Percentiles rank a stretch among this genome's conserved stretches.
Conservation (phyloP, 2,797 vertebrate species). For the Notamacropus eugenii region DNA sequence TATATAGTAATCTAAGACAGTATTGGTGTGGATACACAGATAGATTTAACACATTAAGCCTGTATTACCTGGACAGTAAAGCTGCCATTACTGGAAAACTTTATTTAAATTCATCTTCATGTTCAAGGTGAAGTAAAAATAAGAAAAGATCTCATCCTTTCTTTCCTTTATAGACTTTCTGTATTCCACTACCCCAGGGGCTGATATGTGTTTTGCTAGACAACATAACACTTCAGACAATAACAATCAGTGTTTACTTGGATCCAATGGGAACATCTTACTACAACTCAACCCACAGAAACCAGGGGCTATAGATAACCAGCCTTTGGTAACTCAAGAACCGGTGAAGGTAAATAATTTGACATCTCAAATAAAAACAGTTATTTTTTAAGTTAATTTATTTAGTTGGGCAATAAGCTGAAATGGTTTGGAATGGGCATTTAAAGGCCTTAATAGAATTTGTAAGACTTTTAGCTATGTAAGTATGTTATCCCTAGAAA, state of each 20-base stretch:
- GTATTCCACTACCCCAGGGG: slow-evolving; percentile 87
- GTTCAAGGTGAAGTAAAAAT: slow-evolving; percentile 50
- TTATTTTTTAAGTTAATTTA: slow-evolving; percentile 38
- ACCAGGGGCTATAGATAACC: slow-evolving; percentile 98
- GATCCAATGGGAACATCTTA: slow-evolving; percentile 90
- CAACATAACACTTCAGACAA: slow-evolving; percentile 95
- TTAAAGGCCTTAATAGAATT: slow-evolving; percentile 24
- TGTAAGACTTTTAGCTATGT: background rate
- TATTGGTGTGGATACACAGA: background rate
- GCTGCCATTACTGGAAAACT: background rate
- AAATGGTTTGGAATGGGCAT: slow-evolving; percentile 40
- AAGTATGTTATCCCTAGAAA: background rate
- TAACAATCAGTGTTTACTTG: slow-evolving; percentile 96
- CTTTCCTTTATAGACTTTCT: slow-evolving; percentile 86
- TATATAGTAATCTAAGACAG: slow-evolving; percentile 40
- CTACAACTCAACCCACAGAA: slow-evolving; percentile 92
- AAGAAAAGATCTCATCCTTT: slow-evolving; percentile 34
- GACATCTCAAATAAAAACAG: slow-evolving; percentile 12
- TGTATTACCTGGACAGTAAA: slow-evolving; percentile 6
- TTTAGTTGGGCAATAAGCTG: slow-evolving; percentile 23
- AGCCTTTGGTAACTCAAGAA: slow-evolving; percentile 94
- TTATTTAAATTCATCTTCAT: slow-evolving; percentile 35
- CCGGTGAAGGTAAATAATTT: slow-evolving; percentile 90
- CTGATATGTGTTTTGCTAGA: slow-evolving; percentile 93
- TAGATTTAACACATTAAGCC: slow-evolving; percentile 21